Percentiles rank a stretch among this genome's conserved stretches.
Evolutionary conservation across 2,888 invertebrate genomes (phyloP).

Genomic region (Ganaspis brasiliensis): DNA sequence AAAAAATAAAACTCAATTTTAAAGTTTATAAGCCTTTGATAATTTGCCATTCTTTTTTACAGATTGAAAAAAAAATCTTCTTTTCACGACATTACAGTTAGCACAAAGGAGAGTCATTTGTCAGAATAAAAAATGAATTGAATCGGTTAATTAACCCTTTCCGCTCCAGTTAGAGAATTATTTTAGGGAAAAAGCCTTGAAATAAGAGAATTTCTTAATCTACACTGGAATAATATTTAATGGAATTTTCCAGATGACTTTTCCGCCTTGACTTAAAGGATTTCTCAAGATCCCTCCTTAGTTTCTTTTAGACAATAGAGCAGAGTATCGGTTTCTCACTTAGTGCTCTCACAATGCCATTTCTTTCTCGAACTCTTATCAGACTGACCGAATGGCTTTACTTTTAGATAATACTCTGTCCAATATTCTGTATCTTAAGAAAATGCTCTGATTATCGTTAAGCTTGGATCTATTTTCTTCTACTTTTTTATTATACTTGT

Average conservation of each 20-base stretch:
- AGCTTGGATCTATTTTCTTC: not conserved
- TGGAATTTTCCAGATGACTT: slow-evolving; percentile 13
- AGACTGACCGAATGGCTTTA: slow-evolving; percentile 34
- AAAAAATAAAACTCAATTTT: too few relatives aligned
- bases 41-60: too few relatives aligned
- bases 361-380: slow-evolving; percentile 16
- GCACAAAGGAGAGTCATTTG: not conserved
- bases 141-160: not conserved
- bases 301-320: slow-evolving; percentile 4
- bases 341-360: slow-evolving; percentile 34
- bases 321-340: slow-evolving; percentile 26
- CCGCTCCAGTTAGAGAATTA: not conserved
- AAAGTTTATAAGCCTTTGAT: too few relatives aligned
- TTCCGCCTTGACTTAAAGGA: not conserved
- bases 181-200: not conserved
- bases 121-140: not conserved
- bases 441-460: slow-evolving; percentile 23
- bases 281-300: slow-evolving; percentile 12
- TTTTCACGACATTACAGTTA: too few relatives aligned
- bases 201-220: not conserved
- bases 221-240: not conserved
- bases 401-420: slow-evolving; percentile 22
- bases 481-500: too few relatives aligned
- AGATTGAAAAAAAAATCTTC: too few relatives aligned
- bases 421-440: slow-evolving; percentile 3